These are phyloP conservation scores for Aradophagus sp. DNA, from an alignment of 1,140 invertebrate genomes.

Conservation along the genomic window DNA sequence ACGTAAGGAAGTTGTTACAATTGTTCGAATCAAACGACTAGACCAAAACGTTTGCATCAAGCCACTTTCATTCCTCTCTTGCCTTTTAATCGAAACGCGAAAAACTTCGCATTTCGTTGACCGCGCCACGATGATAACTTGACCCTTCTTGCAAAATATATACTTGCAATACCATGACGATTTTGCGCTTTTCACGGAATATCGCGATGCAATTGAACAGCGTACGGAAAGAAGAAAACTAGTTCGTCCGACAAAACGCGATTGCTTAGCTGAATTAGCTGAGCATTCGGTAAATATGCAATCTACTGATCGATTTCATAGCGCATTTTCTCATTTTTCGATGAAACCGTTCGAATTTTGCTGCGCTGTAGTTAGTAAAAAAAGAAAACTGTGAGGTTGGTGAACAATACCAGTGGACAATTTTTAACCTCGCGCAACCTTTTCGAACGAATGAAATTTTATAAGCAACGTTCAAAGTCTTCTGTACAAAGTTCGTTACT, in stretches of 20 bases:
- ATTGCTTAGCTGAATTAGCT: constrained; percentile 39
- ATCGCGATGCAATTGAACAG: too few relatives aligned
- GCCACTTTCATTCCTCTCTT: too few relatives aligned
- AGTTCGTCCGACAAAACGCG: constrained; percentile 43
- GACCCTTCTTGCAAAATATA: constrained; percentile 31
- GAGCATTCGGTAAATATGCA: constrained; percentile 26
- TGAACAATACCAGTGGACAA: constrained; percentile 5
- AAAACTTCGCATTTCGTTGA: background rate
- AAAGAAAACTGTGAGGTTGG: constrained; percentile 9
- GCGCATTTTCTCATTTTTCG: constrained; percentile 17
- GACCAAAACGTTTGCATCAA: too few relatives aligned
- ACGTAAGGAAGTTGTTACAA: too few relatives aligned
- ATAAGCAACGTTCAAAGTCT: constrained; percentile 33
- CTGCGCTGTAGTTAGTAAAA: constrained; percentile 18
- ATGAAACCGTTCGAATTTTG: constrained; percentile 25
- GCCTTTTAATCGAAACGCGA: too few relatives aligned
- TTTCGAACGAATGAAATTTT: constrained; percentile 32
- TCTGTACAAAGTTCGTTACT: constrained; percentile 32
- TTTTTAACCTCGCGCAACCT: constrained; percentile 10
- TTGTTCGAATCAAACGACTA: too few relatives aligned
- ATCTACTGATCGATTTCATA: constrained; percentile 44
- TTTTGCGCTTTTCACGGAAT: too few relatives aligned
- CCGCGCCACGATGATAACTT: constrained; percentile 19
- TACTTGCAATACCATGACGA: too few relatives aligned
- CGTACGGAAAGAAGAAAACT: too few relatives aligned